Conservation (phyloP, 2,888 invertebrate species). For the Drosophila borborema region DNA sequence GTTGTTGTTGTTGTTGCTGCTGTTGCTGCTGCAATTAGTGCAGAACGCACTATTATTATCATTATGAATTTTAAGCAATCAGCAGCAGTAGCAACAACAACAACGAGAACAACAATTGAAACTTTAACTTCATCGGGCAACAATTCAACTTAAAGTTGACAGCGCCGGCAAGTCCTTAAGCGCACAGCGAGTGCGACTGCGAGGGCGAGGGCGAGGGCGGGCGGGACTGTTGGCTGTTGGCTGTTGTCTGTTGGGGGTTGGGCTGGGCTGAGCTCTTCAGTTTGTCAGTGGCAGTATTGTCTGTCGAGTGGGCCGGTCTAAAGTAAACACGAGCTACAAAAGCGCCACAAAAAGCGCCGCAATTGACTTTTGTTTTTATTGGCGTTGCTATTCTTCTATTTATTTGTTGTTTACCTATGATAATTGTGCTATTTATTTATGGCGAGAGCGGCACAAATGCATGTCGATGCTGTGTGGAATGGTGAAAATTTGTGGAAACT, state of each 20-base stretch:
- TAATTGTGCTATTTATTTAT: slow-evolving; percentile 76
- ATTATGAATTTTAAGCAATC: slow-evolving; percentile 80
- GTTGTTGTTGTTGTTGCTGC: slow-evolving; percentile 26
- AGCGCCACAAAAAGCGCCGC: slow-evolving; percentile 52
- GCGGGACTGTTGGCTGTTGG: no score
- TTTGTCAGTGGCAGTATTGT: slow-evolving; percentile 5
- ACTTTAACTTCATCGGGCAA: slow-evolving; percentile 41
- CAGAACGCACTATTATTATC: slow-evolving; percentile 74
- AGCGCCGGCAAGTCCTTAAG: not conserved
- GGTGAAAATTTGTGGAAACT: slow-evolving; percentile 5
- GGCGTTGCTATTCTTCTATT: slow-evolving; percentile 49
- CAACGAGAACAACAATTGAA: slow-evolving; percentile 16
- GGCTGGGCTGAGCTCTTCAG: not conserved
- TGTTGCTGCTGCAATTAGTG: slow-evolving; percentile 70
- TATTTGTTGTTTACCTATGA: slow-evolving; percentile 76
- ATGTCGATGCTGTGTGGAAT: not conserved
- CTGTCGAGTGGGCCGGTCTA: slow-evolving; percentile 31
- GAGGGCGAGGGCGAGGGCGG: no score
- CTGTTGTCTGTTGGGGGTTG: no score
- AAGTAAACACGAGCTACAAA: slow-evolving; percentile 47
- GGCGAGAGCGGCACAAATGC: slow-evolving; percentile 35
- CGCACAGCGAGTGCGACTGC: no score
- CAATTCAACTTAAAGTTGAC: slow-evolving; percentile 63
- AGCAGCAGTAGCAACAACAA: slow-evolving; percentile 42
- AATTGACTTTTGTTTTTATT: slow-evolving; percentile 74